These are phyloP conservation scores for Scalopus aquaticus DNA, from an alignment of 2,113 vertebrate species.

Conservation along the genomic window DNA sequence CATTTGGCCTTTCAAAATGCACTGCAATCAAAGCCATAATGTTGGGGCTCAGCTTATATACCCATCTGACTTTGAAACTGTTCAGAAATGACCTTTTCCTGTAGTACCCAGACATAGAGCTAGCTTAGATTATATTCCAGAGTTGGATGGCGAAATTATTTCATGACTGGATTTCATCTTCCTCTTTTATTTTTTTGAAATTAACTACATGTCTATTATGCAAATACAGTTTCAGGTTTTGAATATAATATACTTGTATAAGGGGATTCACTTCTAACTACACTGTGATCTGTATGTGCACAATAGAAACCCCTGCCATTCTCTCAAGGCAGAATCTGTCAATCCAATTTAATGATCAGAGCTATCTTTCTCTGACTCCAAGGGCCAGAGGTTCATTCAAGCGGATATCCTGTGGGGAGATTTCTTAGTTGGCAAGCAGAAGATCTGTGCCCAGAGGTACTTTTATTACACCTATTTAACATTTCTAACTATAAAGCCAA, in stretches of 20 bases:
- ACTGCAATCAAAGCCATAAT: slow-evolving; percentile 56
- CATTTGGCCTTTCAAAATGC: slow-evolving; percentile 64
- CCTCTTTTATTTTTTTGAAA: neutral
- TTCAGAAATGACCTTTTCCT: slow-evolving; percentile 60
- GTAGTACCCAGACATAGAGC: neutral
- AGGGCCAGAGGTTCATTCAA: slow-evolving; percentile 45
- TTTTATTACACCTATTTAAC: slow-evolving; percentile 68
- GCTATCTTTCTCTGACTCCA: slow-evolving; percentile 50
- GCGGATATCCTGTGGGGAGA: slow-evolving; percentile 22
- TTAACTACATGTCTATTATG: slow-evolving; percentile 43
- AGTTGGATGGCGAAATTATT: neutral
- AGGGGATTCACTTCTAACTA: slow-evolving; percentile 48
- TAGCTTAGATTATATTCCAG: slow-evolving; percentile 8
- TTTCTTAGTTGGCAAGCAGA: slow-evolving; percentile 45
- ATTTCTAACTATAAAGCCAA: slow-evolving; percentile 57
- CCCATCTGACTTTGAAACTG: slow-evolving; percentile 25
- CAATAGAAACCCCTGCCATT: slow-evolving; percentile 22
- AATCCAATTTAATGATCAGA: slow-evolving; percentile 68
- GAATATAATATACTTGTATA: slow-evolving; percentile 20
- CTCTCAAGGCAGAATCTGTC: slow-evolving; percentile 67
- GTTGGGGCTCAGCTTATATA: slow-evolving; percentile 48
- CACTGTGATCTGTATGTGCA: slow-evolving; percentile 43
- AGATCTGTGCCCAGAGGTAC: slow-evolving; percentile 18
- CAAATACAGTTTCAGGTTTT: slow-evolving; percentile 47
- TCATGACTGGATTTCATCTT: slow-evolving; percentile 10